Evolutionary conservation across 2,113 vertebrate species (phyloP).

Genomic region (Lanius ludovicianus): DNA sequence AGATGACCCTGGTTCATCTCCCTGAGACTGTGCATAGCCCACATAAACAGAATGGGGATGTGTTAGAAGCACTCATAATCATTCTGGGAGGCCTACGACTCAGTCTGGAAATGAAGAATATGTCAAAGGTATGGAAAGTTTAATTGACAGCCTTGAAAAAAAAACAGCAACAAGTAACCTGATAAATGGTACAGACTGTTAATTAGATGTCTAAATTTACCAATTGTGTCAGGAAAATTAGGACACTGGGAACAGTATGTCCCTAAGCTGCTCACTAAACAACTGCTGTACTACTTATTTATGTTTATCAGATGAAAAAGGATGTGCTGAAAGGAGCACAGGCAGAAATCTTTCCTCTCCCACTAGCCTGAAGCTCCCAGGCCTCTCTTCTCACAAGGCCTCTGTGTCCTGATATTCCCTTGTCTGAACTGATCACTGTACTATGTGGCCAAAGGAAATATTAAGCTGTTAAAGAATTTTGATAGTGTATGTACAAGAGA

Average conservation of each 20-base stretch:
- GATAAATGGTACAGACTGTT: constrained; percentile 45
- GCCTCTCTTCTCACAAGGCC: background rate
- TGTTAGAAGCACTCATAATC: background rate
- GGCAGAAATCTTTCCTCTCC: background rate
- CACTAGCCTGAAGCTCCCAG: background rate
- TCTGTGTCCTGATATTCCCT: constrained; percentile 38
- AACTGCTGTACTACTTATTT: constrained; percentile 52
- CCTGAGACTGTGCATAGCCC: background rate
- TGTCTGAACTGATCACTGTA: constrained; percentile 15
- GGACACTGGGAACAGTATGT: constrained; percentile 45
- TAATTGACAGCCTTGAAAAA: background rate
- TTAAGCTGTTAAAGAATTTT: background rate
- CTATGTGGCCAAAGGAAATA: background rate
- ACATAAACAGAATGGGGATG: background rate
- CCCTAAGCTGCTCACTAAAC: constrained; percentile 44
- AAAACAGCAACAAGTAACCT: background rate
- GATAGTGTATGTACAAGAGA: background rate
- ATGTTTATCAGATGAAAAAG: constrained; percentile 46
- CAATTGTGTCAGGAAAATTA: constrained; percentile 56
- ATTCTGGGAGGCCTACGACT: background rate
- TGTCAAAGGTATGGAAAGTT: background rate
- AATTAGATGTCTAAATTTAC: constrained; percentile 62
- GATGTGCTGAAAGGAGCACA: background rate
- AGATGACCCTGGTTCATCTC: background rate
- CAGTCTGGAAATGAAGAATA: background rate